Conservation (phyloP, 1,140 invertebrate genomes). For the Diprion similis region DNA sequence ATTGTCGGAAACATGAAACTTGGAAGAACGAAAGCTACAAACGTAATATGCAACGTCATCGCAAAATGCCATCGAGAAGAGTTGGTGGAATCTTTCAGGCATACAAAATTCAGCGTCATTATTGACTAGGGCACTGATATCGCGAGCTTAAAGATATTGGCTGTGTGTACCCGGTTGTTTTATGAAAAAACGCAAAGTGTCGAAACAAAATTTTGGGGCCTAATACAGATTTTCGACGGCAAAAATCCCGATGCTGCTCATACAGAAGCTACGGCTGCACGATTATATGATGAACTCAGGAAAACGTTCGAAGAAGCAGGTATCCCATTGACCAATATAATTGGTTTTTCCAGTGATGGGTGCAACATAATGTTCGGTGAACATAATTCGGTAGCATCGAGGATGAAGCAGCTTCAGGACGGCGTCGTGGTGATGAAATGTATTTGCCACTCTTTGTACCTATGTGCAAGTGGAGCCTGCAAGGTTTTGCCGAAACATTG, state of each 20-base stretch:
- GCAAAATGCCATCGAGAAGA: background rate
- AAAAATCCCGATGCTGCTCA: constrained; percentile 39
- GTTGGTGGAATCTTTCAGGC: constrained; percentile 13
- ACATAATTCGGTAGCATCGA: constrained; percentile 43
- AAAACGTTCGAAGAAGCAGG: constrained; percentile 26
- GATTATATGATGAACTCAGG: constrained; percentile 39
- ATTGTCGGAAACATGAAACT: background rate
- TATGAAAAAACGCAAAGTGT: constrained; percentile 21
- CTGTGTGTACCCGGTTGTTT: constrained; percentile 35
- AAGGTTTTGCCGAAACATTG: constrained; percentile 38
- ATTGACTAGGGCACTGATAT: constrained; percentile 48
- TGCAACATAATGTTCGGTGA: constrained; percentile 52
- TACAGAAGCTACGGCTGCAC: constrained; percentile 30
- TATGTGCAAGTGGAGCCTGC: constrained; percentile 50
- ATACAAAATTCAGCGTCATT: constrained; percentile 40
- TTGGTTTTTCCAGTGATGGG: constrained; percentile 54
- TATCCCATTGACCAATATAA: constrained; percentile 51
- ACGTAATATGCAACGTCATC: background rate
- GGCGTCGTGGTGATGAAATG: constrained; percentile 40
- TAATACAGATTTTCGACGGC: constrained; percentile 30
- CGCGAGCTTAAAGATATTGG: constrained; percentile 38
- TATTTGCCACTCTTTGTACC: constrained; percentile 47
- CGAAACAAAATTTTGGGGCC: constrained; percentile 20
- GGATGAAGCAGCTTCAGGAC: constrained; percentile 49
- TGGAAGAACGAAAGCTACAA: background rate